phyloP scores from a whole-genome alignment of 2,888 invertebrate genomes.

The Lumbricus terrestris region DNA sequence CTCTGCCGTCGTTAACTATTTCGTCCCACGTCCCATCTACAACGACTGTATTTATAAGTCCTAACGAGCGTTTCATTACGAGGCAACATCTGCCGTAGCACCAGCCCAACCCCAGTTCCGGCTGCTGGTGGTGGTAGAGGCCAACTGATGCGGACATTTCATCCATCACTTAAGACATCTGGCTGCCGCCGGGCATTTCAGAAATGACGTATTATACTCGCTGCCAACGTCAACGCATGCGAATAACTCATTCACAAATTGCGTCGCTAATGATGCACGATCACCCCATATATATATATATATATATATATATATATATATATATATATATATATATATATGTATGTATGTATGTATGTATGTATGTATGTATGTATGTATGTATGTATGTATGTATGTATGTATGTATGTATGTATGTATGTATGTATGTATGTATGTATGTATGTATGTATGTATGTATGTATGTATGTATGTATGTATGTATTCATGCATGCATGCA shows the following conservation, averaged over 20 bases:
- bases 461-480: too few species aligned
- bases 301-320: too few species aligned
- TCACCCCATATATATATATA: neutral
- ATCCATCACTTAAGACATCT: neutral
- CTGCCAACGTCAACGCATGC: neutral
- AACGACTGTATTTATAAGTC: neutral
- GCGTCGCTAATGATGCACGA: neutral
- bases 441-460: too few species aligned
- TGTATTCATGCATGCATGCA: too few species aligned
- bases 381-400: too few species aligned
- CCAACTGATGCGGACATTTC: neutral
- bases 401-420: too few species aligned
- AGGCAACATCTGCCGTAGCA: neutral
- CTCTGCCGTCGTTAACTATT: neutral
- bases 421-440: too few species aligned
- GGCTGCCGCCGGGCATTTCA: neutral
- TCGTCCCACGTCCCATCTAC: neutral
- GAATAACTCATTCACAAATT: neutral
- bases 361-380: too few species aligned
- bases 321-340: too few species aligned
- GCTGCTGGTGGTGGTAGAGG: neutral
- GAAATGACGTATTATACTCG: neutral
- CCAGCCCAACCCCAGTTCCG: neutral
- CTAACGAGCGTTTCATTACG: neutral
- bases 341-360: too few species aligned